Percentiles rank a stretch among this genome's conserved stretches.
phyloP scores from a whole-genome alignment of 2,113 vertebrate species.

The Chlorodrepanis virens region DNA sequence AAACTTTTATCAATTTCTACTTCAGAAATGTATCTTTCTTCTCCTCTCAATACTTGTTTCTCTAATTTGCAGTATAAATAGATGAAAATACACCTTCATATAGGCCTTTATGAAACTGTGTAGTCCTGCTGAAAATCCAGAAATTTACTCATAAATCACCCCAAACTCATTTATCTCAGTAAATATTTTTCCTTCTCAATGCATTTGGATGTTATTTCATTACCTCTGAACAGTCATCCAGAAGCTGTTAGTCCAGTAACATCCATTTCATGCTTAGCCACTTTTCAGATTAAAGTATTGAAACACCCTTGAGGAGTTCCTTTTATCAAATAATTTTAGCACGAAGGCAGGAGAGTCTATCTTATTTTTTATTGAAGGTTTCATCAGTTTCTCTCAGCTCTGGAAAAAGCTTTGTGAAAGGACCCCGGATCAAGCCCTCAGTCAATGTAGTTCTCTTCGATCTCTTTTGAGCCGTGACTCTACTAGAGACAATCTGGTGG shows the following conservation, averaged over 20 bases:
- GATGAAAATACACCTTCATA: neutral
- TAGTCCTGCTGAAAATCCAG: neutral
- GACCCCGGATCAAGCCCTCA: neutral
- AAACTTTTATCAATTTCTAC: conserved; percentile 7
- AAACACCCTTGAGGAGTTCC: neutral
- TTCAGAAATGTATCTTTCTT: neutral
- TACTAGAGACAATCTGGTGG: neutral
- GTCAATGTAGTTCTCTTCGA: neutral
- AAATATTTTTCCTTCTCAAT: neutral
- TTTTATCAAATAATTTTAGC: neutral
- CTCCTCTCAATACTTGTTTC: neutral
- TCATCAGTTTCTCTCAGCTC: neutral
- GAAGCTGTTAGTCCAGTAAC: neutral
- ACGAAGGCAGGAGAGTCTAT: neutral
- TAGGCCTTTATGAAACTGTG: neutral
- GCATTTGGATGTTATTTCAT: conserved; percentile 3
- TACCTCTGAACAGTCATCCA: neutral
- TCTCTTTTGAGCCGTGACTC: neutral
- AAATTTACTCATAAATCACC: conserved; percentile 7
- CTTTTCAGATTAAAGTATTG: neutral
- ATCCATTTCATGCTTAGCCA: neutral
- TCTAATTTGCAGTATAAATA: neutral
- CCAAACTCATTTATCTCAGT: neutral
- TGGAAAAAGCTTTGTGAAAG: neutral
- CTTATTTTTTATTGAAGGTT: neutral